Evolutionary conservation across 1,140 invertebrate species (phyloP), one percentile per base, ranked within the genome.

Genomic region (Zaprionus davidi): DNA sequence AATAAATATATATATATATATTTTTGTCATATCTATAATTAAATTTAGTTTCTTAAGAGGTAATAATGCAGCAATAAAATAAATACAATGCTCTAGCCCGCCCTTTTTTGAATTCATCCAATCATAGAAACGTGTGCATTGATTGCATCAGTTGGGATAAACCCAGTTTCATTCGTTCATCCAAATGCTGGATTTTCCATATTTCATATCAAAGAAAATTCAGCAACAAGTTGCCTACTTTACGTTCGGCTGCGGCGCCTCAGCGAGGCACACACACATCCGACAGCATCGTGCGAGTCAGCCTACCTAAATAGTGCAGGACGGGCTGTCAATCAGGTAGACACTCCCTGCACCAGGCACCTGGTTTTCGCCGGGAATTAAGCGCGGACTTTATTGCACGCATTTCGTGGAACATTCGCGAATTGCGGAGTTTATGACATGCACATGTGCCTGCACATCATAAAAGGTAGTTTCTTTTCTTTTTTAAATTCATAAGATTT

Each of bases 401-500:
- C 56, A 24, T 56, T 88, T 88, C 85, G 78, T 60, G 56, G 80
- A 86, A 90, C 60, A 78, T 81, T 91, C 87, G 87, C 87, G 87
- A 73, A 90, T 86, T 49, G 20, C 17, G 31, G 31, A 70, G 71
- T 90, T 90, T 90, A 90, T 85, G 80, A 26, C 53, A 65, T 41
- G 68, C 57, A 90, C 71, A 81, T 90, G 85, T 82, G 70, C 55
- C 60, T 64, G 38, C 15, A 38, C 4, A 24, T 65, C 67, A 77
- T 90, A 90, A 88, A 84, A 62, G 17, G 15, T 12, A 46, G 56
- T 31, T 38, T 11, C 41, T 26, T 69, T 76, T 41, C 15, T 63
- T 64, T 72, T 91, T 91, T 85, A 91, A 88, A 91, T 91, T 91
- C 88, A 91, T 91, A 88, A 91, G 81, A 88, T 85, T 91, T 91